Evolutionary conservation across 2,113 vertebrate genomes (phyloP).

Genomic region (Hemiscyllium ocellatum): DNA sequence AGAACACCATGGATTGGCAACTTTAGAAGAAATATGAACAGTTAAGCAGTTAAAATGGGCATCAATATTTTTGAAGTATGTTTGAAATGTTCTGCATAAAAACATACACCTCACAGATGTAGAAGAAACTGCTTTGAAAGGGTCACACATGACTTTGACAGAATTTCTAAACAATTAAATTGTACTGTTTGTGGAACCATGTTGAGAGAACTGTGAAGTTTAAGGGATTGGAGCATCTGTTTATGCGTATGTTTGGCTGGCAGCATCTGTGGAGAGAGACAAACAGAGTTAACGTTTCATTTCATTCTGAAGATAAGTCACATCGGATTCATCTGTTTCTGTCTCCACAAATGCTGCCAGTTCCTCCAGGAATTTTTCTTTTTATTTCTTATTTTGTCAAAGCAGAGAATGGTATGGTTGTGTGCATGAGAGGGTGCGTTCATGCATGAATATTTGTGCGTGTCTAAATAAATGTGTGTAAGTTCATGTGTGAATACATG

Average conservation of each 20-base stretch:
- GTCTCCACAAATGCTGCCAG: no score
- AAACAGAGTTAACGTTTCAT: no score
- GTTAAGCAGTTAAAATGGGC: not conserved
- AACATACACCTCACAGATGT: not conserved
- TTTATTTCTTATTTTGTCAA: no score
- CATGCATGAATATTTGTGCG: not conserved
- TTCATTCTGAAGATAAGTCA: no score
- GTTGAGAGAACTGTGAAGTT: not conserved
- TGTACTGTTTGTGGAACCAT: not conserved
- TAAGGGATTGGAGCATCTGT: not conserved
- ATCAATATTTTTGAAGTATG: not conserved
- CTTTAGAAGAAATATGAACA: not conserved
- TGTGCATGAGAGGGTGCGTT: not conserved
- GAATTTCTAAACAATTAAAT: not conserved
- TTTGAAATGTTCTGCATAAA: not conserved
- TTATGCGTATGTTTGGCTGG: not conserved
- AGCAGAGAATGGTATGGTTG: not conserved
- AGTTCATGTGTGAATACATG: not conserved
- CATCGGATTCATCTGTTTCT: no score
- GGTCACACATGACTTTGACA: not conserved
- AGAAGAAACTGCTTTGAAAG: not conserved
- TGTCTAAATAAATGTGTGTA: not conserved
- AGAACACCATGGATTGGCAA: not conserved
- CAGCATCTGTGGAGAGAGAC: not conserved
- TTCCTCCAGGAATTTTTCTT: no score